Evolutionary conservation across 2,113 vertebrate genomes (phyloP).

Genomic region (Heliornis fulica): DNA sequence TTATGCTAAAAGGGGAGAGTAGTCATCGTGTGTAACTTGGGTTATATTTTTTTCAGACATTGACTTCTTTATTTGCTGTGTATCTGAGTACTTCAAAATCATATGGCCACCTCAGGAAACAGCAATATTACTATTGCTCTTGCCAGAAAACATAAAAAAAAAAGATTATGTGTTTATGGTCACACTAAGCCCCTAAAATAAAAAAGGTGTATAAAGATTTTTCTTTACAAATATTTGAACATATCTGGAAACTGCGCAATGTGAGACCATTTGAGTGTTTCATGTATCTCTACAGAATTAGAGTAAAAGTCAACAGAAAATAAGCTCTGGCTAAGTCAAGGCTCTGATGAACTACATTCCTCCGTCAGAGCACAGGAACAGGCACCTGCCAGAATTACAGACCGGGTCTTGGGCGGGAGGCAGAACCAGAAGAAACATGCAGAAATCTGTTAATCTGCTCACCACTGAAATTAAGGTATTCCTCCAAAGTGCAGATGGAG

Average conservation of each 20-base stretch:
- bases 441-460: not conserved
- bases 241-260: not conserved
- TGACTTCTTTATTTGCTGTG: not conserved
- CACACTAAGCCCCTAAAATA: not conserved
- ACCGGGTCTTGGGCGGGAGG: not conserved
- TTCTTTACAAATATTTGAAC: not conserved
- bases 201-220: not conserved
- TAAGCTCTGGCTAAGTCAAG: not conserved
- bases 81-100: not conserved
- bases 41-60: not conserved
- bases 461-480: not conserved
- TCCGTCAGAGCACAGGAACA: not conserved
- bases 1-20: not conserved
- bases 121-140: not conserved
- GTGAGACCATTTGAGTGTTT: not conserved
- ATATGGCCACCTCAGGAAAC: not conserved
- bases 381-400: not conserved
- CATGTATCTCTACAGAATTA: not conserved
- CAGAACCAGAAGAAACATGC: not conserved
- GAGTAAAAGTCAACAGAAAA: conserved; percentile 13
- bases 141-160: not conserved
- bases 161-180: not conserved
- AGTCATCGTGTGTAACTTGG: not conserved
- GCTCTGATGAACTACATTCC: not conserved
- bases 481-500: not conserved